Evolutionary conservation across 2,888 invertebrate genomes (phyloP), one percentile per base, ranked within the genome.

Genomic region (Calliopum simillimum): DNA sequence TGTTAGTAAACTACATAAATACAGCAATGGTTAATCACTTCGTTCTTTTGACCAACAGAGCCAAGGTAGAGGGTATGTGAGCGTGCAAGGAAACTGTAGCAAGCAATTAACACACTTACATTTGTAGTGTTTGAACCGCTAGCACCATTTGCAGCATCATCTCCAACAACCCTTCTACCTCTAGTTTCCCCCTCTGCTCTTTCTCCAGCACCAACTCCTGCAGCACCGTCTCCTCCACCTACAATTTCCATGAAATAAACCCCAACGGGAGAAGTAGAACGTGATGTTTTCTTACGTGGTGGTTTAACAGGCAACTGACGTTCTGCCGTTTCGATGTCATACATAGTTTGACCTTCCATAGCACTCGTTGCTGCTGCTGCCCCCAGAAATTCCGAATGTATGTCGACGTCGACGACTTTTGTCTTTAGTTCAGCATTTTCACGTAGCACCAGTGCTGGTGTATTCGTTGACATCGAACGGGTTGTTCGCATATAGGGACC

Each of bases 281-380:
- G 84, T 56, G 84, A 85, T 62, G 78, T 74, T 78, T 84, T 85
- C 73, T 80, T 81, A 68, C 86, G 82, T 41, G 86, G 86, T 41
- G 86, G 86, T 64, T 81, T 85, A 41, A 82, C 73, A 43, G 86
- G 86, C 75, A 80, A 75, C 74, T 79, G 80, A 33, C 74, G 71
- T 49, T 80, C 79, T 49, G 75, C 71, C 73, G 75, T 75, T 75
- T 82, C 79, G 59, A 76, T 75, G 68, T 74, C 75, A 47, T 33
- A 16, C 46, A 53, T 14, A n/a, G 51, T 64, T 33, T 12, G 55
- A 23, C 49, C 25, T 14, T 55, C 33, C n/a, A 49, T 3, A 12
- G 49, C 66, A 72, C 51, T 72, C 70, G 55, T 68, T 61, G 43
- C 47, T 59, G 58, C 69, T 67, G 64, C 59, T 3, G 47, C 41